Evolutionary conservation across 2,888 invertebrate species (phyloP).

Genomic region (Phytoseiulus persimilis): DNA sequence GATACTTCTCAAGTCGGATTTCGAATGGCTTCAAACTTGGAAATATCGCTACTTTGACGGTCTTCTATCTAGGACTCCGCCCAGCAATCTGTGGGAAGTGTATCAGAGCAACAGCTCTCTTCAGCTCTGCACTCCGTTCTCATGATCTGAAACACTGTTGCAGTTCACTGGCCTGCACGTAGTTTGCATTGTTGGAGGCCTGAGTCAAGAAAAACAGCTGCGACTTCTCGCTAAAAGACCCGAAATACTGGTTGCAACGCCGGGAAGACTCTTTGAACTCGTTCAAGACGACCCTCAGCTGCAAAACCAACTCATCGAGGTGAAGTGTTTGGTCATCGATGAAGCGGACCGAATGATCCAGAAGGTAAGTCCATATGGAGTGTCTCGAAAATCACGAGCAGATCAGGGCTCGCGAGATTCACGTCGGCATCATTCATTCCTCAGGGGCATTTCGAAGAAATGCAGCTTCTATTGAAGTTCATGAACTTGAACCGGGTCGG

Average conservation of each 20-base stretch:
- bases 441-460: slow-evolving; percentile 80
- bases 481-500: slow-evolving; percentile 60
- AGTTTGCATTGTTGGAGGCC: slow-evolving; percentile 82
- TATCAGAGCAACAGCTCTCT: too few species aligned
- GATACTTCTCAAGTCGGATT: too few species aligned
- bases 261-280: slow-evolving; percentile 92
- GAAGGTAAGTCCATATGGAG: slow-evolving; percentile 50
- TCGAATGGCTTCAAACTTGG: too few species aligned
- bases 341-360: slow-evolving; percentile 99
- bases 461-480: slow-evolving; percentile 67
- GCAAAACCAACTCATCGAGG: slow-evolving; percentile 24
- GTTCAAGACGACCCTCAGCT: slow-evolving; percentile 58
- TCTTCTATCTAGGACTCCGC: too few species aligned
- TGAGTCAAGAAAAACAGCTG: slow-evolving; percentile 87
- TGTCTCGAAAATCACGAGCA: neutral
- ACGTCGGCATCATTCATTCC: too few species aligned
- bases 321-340: slow-evolving; percentile 74
- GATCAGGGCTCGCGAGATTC: too few species aligned
- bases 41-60: too few species aligned
- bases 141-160: too few species aligned
- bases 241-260: slow-evolving; percentile 91
- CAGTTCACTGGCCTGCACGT: slow-evolving; percentile 53
- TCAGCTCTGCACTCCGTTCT: too few species aligned
- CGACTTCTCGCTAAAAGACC: slow-evolving; percentile 71
- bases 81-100: too few species aligned